A percentile compares a stretch with the other conserved stretches of the same genome.
Evolutionary conservation across 2,888 invertebrate species (phyloP).

Genomic region (Diarsia mendica): DNA sequence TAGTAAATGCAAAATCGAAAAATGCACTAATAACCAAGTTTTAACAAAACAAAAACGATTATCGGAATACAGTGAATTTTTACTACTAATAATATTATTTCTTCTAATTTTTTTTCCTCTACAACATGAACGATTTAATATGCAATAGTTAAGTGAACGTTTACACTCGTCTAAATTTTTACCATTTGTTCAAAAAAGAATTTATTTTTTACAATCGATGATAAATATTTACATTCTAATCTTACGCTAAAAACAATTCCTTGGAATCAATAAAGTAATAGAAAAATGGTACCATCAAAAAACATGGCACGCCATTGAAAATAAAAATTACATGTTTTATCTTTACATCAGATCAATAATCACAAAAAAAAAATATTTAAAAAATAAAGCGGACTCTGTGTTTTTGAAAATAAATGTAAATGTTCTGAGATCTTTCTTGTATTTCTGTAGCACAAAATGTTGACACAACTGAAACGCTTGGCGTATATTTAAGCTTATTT

Average conservation of each 20-base stretch:
- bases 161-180: conserved; percentile 82
- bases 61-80: conserved; percentile 68
- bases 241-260: conserved; percentile 72
- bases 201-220: conserved; percentile 83
- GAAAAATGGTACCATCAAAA: conserved; percentile 65
- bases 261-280: conserved; percentile 70
- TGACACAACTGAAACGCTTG: conserved; percentile 82
- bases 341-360: conserved; percentile 75
- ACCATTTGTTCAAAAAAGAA: conserved; percentile 74
- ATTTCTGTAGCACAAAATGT: conserved; percentile 49
- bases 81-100: conserved; percentile 78
- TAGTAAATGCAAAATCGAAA: conserved; percentile 73
- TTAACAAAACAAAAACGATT: conserved; percentile 53
- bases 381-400: conserved; percentile 62
- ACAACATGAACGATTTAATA: conserved; percentile 89
- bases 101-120: conserved; percentile 83
- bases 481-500: conserved; percentile 78
- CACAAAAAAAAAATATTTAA: conserved; percentile 66
- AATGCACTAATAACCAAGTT: conserved; percentile 69
- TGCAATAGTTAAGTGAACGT: conserved; percentile 83
- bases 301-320: conserved; percentile 68
- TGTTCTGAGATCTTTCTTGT: conserved; percentile 62
- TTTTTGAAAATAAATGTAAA: conserved; percentile 61
- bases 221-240: conserved; percentile 87
- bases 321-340: conserved; percentile 64